A percentile compares a stretch with the other conserved stretches of the same genome.
Evolutionary conservation across 2,797 vertebrate species (phyloP).

Genomic region (Manis crassicaudata): DNA sequence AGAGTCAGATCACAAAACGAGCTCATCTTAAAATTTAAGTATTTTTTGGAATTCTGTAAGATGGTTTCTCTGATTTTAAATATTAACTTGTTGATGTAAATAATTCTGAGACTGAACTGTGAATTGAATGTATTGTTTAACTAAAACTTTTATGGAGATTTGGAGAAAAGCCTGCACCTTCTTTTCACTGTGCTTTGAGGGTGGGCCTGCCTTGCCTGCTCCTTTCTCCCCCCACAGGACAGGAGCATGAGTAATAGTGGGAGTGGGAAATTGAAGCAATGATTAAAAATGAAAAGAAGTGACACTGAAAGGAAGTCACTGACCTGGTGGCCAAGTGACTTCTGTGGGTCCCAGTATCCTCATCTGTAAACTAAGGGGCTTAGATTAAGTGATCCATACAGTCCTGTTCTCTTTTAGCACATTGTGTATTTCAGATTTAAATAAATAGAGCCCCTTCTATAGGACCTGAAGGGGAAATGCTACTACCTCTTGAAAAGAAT

Average conservation of each 20-base stretch:
- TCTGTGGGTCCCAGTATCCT: not conserved
- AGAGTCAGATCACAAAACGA: not conserved
- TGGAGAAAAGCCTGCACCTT: not conserved
- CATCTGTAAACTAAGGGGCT: not conserved
- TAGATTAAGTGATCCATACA: not conserved
- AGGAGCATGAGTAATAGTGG: not conserved
- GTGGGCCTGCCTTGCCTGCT: not conserved
- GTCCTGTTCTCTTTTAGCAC: not conserved
- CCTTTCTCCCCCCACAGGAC: not conserved
- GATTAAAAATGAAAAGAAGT: not conserved
- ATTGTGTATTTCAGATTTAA: not conserved
- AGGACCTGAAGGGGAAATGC: not conserved
- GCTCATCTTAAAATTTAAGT: not conserved
- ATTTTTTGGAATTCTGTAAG: not conserved
- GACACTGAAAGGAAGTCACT: not conserved
- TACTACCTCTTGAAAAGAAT: slow-evolving; percentile 59
- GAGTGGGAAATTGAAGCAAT: not conserved
- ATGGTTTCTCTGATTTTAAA: not conserved
- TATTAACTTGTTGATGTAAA: not conserved
- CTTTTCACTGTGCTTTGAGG: not conserved
- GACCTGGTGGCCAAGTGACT: not conserved
- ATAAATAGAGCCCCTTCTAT: slow-evolving; percentile 36
- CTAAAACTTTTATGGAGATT: not conserved
- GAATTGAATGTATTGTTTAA: not conserved
- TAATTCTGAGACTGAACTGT: not conserved